phyloP scores from a whole-genome alignment of 2,113 vertebrate species.

The Lutjanus erythropterus region DNA sequence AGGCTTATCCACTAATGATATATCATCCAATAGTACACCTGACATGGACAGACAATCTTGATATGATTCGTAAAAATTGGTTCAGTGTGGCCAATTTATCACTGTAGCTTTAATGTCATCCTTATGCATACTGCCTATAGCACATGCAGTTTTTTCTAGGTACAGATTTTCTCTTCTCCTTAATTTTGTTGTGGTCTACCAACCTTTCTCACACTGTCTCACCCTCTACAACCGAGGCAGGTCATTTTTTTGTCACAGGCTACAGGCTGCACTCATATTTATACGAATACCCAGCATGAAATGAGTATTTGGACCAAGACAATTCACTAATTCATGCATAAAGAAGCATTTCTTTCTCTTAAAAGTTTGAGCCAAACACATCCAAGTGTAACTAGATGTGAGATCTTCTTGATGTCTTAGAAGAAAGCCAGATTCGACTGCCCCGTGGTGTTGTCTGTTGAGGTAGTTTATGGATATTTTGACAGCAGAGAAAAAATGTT shows the following conservation, averaged over 20 bases:
- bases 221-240: neutral
- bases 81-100: neutral
- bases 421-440: constrained; percentile 6
- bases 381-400: constrained; percentile 3
- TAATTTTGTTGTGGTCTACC: neutral
- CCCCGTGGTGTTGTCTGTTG: neutral
- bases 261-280: neutral
- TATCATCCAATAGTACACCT: too few relatives aligned
- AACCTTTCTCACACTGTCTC: neutral
- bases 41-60: neutral
- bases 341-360: neutral
- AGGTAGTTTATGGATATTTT: neutral
- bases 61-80: neutral
- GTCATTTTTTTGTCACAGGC: neutral
- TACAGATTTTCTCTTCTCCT: neutral
- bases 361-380: neutral
- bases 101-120: neutral
- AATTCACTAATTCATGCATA: constrained; percentile 1
- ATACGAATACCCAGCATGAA: neutral
- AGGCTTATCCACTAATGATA: too few relatives aligned
- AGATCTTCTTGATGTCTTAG: neutral
- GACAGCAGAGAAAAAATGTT: neutral
- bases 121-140: too few relatives aligned
- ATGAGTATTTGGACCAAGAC: neutral
- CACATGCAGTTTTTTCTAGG: neutral